Percentiles rank a stretch among this genome's conserved stretches.
phyloP scores from a whole-genome alignment of 2,888 invertebrate genomes.

The Mayetiola destructor region DNA sequence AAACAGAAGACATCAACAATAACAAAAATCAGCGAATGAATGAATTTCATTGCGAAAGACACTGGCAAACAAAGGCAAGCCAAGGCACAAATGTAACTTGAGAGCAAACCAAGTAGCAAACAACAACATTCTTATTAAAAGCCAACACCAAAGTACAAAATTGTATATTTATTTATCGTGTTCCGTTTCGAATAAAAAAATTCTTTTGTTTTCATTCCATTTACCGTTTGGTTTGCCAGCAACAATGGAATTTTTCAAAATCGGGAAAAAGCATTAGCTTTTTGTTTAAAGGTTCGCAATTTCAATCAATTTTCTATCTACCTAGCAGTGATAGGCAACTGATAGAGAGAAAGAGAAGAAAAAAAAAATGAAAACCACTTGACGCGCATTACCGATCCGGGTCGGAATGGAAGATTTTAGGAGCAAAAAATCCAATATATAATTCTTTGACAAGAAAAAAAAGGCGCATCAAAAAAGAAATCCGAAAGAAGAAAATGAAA shows the following conservation, averaged over 20 bases:
- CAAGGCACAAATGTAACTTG: too few species aligned
- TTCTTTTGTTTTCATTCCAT: background rate
- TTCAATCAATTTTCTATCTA: background rate
- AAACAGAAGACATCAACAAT: too few species aligned
- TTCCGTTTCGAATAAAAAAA: background rate
- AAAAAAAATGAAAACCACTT: background rate
- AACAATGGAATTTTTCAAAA: background rate
- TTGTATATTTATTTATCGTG: background rate
- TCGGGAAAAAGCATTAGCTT: slow-evolving; percentile 5
- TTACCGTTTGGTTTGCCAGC: too few species aligned
- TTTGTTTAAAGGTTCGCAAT: background rate
- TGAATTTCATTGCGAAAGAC: too few species aligned
- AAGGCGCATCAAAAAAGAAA: too few species aligned
- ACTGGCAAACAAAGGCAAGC: too few species aligned
- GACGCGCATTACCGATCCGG: background rate
- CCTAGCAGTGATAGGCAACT: background rate
- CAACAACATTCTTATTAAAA: slow-evolving; percentile 7
- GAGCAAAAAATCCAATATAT: too few species aligned
- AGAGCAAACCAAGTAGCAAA: background rate
- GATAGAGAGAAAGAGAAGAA: too few species aligned
- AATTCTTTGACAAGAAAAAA: too few species aligned
- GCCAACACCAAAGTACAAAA: slow-evolving; percentile 11
- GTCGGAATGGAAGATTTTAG: too few species aligned
- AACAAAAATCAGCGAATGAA: too few species aligned
- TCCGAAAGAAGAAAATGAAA: too few species aligned